Percentiles rank a stretch among this genome's conserved stretches.
Conservation (phyloP, 2,113 vertebrate genomes). For the Archocentrus centrarchus region DNA sequence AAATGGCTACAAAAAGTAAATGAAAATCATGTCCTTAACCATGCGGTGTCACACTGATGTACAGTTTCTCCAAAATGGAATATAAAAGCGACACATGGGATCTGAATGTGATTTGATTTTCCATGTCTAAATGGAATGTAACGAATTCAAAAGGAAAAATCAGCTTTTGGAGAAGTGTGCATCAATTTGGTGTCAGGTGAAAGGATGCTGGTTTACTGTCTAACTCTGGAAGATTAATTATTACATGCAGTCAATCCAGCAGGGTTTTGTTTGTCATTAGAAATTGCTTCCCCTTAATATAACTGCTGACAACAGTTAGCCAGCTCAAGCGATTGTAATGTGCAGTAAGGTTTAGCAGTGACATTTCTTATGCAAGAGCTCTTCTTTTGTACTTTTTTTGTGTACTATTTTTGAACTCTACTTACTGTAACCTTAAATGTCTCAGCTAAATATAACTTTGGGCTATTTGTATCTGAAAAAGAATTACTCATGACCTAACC, state of each 20-base stretch:
- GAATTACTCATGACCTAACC: neutral
- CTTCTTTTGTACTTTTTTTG: constrained; percentile 6
- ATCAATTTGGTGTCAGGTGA: neutral
- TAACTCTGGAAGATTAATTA: neutral
- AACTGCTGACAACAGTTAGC: neutral
- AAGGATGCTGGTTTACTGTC: neutral
- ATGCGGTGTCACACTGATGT: neutral
- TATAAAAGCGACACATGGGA: neutral
- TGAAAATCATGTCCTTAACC: neutral
- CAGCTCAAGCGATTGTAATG: neutral
- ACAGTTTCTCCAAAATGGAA: neutral
- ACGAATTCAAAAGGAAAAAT: neutral
- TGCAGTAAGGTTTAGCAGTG: neutral
- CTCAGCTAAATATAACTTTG: neutral
- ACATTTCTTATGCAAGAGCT: constrained; percentile 8
- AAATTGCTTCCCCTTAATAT: neutral
- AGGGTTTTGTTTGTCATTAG: neutral
- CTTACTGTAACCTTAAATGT: constrained; percentile 62
- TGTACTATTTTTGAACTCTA: constrained; percentile 14
- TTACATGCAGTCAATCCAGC: neutral
- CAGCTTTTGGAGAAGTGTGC: neutral
- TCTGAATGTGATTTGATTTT: neutral
- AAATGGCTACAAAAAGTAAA: neutral
- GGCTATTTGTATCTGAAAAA: neutral
- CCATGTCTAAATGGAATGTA: too few relatives aligned